phyloP scores from a whole-genome alignment of 1,140 invertebrate genomes.

The Drosophila parabipectinata region DNA sequence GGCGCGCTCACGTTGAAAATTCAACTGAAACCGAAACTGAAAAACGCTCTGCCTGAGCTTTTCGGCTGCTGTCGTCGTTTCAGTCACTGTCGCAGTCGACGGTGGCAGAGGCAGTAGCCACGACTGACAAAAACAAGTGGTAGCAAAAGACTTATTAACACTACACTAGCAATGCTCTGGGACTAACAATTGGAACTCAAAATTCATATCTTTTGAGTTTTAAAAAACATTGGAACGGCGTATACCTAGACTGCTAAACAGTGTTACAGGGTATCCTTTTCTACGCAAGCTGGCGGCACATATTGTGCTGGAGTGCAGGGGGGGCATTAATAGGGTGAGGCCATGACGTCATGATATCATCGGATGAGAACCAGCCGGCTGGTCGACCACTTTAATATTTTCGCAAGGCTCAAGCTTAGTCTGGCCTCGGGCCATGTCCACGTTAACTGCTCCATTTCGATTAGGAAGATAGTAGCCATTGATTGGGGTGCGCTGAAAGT shows the following conservation, averaged over 20 bases:
- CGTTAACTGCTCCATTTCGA: conserved; percentile 11
- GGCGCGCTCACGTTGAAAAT: conserved; percentile 74
- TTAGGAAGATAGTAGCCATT: conserved; percentile 27
- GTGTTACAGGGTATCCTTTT: conserved; percentile 13
- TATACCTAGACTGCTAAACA: no score
- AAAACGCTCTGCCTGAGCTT: conserved; percentile 43
- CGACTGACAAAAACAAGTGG: conserved; percentile 30
- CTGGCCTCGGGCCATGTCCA: conserved; percentile 25
- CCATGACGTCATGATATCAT: conserved; percentile 55
- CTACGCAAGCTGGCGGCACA: conserved; percentile 26
- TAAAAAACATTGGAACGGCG: no score
- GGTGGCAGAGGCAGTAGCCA: conserved; percentile 6
- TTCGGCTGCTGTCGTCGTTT: conserved; percentile 29
- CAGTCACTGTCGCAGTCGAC: conserved; percentile 2
- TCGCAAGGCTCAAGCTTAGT: conserved; percentile 35
- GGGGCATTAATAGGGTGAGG: conserved; percentile 17
- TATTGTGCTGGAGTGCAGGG: conserved; percentile 30
- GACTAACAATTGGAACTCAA: neutral
- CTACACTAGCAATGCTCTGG: neutral
- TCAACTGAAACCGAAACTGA: conserved; percentile 68
- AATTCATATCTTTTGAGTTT: neutral
- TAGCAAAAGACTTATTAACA: conserved; percentile 3
- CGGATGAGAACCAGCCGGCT: conserved; percentile 14
- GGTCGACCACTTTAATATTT: conserved; percentile 1
- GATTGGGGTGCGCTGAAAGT: conserved; percentile 14